These are phyloP conservation scores for Automeris io DNA, from an alignment of 2,888 invertebrate species.

Conservation along the genomic window DNA sequence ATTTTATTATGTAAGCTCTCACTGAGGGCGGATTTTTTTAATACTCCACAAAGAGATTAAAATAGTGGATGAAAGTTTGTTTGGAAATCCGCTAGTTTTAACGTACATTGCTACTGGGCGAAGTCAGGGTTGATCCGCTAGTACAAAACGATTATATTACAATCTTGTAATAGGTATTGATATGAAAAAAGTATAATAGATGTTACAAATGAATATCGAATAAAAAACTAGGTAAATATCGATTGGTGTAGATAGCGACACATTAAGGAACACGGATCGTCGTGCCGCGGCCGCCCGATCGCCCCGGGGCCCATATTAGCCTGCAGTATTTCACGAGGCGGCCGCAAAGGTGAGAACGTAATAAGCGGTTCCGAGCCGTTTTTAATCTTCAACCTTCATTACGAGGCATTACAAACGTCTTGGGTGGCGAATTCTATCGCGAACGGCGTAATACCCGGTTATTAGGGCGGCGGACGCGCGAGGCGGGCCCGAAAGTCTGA, in stretches of 20 bases:
- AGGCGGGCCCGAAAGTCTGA: conserved; percentile 60
- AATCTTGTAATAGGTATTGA: no score
- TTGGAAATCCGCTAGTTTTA: no score
- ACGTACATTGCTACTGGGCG: no score
- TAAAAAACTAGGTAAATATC: conserved; percentile 1
- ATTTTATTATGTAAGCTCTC: no score
- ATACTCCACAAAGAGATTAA: no score
- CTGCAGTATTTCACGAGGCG: conserved; percentile 68
- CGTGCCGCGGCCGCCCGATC: conserved; percentile 28
- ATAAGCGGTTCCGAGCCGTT: conserved; percentile 73
- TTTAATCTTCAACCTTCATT: conserved; percentile 77
- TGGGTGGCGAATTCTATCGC: conserved; percentile 77
- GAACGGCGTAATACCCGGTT: conserved; percentile 70
- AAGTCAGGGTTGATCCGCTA: no score
- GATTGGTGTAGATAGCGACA: conserved; percentile 38
- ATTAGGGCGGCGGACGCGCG: conserved; percentile 59
- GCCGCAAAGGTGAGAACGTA: conserved; percentile 75
- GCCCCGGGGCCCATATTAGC: conserved; percentile 58
- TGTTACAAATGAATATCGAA: no score
- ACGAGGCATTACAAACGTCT: conserved; percentile 75
- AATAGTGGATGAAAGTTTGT: no score
- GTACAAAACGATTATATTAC: no score
- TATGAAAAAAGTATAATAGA: no score
- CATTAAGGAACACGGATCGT: conserved; percentile 46
- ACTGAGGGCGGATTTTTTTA: no score